These are phyloP conservation scores for Odocoileus hemionus DNA, from an alignment of 2,113 vertebrate species.

Conservation along the genomic window DNA sequence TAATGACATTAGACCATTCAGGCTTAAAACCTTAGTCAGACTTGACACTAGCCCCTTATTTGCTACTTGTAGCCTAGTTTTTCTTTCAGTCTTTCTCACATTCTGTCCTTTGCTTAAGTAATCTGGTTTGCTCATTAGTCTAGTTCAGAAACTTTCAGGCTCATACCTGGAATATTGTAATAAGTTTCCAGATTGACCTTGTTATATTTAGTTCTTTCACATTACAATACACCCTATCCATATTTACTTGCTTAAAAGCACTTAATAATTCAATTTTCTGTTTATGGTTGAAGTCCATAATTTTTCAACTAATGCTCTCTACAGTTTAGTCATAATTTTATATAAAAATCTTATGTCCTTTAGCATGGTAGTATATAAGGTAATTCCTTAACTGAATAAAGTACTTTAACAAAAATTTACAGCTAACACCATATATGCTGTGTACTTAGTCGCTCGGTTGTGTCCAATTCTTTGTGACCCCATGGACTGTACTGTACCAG, in stretches of 20 bases:
- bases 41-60: not conserved
- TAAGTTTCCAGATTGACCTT: not conserved
- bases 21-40: not conserved
- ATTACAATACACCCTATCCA: not conserved
- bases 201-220: not conserved
- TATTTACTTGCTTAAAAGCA: not conserved
- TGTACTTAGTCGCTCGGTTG: not conserved
- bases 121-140: not conserved
- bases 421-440: not conserved
- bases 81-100: not conserved
- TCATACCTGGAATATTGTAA: not conserved
- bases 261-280: not conserved
- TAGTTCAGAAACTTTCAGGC: not conserved
- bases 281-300: not conserved
- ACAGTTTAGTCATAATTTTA: not conserved
- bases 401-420: not conserved
- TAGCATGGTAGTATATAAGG: not conserved
- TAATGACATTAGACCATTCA: not conserved
- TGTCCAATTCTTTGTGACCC: not conserved
- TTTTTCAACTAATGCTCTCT: not conserved
- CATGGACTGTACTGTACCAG: fast-evolving
- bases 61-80: not conserved
- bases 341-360: not conserved
- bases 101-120: not conserved
- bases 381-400: not conserved